Evolutionary conservation across 2,797 vertebrate species (phyloP), one percentile per base, ranked within the genome.

Genomic region (Argyrosomus regius): DNA sequence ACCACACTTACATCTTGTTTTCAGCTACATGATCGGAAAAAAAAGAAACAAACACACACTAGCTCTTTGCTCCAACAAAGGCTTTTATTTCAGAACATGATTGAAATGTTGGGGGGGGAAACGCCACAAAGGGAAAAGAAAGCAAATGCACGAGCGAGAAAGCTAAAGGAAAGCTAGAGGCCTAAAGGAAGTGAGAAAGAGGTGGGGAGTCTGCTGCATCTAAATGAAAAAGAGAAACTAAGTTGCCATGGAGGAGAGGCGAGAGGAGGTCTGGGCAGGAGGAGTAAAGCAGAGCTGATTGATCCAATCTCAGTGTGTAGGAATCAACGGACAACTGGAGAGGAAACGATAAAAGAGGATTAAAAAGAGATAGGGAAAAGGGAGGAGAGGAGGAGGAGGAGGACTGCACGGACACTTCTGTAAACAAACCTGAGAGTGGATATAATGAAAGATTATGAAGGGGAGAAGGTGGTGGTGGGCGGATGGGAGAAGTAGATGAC

Each of bases 401-500:
- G 50, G 73, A 77, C 75, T 64, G 71, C 74, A 75, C 1, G 43
- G 83, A 88, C 77, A 84, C 81, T 86, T 81, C 78, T 57, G 83
- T 88, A 91, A 91, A 90, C 86, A 89, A 90, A 90, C 74, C 85
- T 78, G 72, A 84, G 83, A 89, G 81, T 87, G 84, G 72, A 86
- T 90, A 84, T 91, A 90, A 91, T 87, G 85, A 93, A 91, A 91
- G 85, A 88, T 90, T 84, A 87, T 88, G 72, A 83, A 82, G 78
- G 74, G 41, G 82, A 77, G 77, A 39, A 53, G 69, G 80, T 9
- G 24, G 80, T 57, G 69, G 70, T 65, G 64, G 79, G 84, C 9
- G 61, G 79, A 76, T 26, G 9, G 73, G 64, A 84, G 58, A 77
- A 72, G 82, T 72, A 75, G 81, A 87, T 63, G 79, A 70, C 18